Conservation (phyloP, 2,888 invertebrate species). For the Cylloceria caligata region DNA sequence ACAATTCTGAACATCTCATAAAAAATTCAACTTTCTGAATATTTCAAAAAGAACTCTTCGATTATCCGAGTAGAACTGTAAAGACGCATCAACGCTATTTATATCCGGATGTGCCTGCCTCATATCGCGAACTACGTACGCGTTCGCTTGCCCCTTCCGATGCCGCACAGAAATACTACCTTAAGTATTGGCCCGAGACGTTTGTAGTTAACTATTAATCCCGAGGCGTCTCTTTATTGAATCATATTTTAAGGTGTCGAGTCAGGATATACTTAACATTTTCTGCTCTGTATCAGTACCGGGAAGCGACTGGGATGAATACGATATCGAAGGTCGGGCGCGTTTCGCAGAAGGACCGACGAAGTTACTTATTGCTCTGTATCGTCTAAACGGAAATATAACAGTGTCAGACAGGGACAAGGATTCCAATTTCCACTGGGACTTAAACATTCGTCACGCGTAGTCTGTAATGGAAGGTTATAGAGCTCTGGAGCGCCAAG, state of each 20-base stretch:
- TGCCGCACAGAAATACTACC: no score
- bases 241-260: slow-evolving; percentile 33
- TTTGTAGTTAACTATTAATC: slow-evolving; percentile 36
- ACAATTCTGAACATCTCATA: no score
- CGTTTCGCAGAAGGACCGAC: slow-evolving; percentile 12
- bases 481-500: slow-evolving; percentile 30
- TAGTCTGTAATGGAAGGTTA: slow-evolving; percentile 62
- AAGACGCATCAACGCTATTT: no score
- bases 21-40: no score
- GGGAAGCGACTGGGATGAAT: slow-evolving; percentile 9
- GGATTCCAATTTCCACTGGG: slow-evolving; percentile 69
- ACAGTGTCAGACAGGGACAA: slow-evolving; percentile 50
- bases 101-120: no score
- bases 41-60: no score
- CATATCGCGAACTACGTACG: no score
- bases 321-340: slow-evolving; percentile 21
- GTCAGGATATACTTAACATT: slow-evolving; percentile 2
- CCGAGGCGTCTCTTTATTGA: slow-evolving; percentile 20
- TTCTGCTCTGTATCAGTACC: background rate
- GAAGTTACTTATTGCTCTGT: slow-evolving; percentile 55
- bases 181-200: slow-evolving; percentile 19
- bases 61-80: no score
- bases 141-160: no score
- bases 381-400: slow-evolving; percentile 67
- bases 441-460: slow-evolving; percentile 67